These are phyloP conservation scores for Callionymus lyra DNA, from an alignment of 2,113 vertebrate genomes.

Conservation along the genomic window DNA sequence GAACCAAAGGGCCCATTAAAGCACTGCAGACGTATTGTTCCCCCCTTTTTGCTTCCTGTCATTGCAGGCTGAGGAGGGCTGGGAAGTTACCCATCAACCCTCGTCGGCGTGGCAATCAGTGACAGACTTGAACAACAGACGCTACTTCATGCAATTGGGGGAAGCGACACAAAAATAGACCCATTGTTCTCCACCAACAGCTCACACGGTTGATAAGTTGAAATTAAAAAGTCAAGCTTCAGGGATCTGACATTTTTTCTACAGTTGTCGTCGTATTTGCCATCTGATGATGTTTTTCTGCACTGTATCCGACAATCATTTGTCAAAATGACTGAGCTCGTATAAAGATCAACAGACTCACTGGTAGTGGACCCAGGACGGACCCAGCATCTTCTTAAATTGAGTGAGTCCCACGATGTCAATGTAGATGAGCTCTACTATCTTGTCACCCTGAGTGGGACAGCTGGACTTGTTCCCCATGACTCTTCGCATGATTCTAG, in stretches of 20 bases:
- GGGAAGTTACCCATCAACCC: conserved; percentile 12
- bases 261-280: no score
- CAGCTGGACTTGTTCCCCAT: conserved; percentile 97
- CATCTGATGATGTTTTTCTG: no score
- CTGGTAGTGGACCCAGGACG: conserved; percentile 99
- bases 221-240: no score
- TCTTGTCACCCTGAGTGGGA: conserved; percentile 89
- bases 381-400: conserved; percentile 97
- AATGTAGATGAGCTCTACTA: conserved; percentile 98
- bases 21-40: conserved; percentile 30
- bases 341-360: conserved; percentile 65
- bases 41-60: conserved; percentile 34
- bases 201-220: conserved; percentile 4
- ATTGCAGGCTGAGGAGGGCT: conserved; percentile 17
- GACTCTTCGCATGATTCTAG: conserved; percentile 96
- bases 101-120: conserved; percentile 27
- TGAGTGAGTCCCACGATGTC: conserved; percentile 96
- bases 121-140: conserved; percentile 13
- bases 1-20: conserved; percentile 26
- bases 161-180: conserved; percentile 28
- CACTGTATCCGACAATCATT: no score
- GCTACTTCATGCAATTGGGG: conserved; percentile 17
- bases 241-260: no score
- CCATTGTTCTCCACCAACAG: conserved; percentile 18
- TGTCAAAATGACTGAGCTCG: no score